Conservation (phyloP, 2,113 vertebrate species). For the Hydrolagus affinis region DNA sequence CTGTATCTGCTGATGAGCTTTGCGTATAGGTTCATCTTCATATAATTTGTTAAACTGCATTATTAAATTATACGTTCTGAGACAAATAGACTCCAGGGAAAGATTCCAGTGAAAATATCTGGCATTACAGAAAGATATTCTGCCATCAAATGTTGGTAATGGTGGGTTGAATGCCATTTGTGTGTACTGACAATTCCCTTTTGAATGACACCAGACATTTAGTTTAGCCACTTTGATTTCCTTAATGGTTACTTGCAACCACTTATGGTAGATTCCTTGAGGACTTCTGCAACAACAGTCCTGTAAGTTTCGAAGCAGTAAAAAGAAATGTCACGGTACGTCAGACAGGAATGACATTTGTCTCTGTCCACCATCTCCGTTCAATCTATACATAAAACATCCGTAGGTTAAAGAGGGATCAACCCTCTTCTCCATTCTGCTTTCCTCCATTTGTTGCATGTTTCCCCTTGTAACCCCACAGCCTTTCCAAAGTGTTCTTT, state of each 20-base stretch:
- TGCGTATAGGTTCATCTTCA: background rate
- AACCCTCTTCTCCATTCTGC: background rate
- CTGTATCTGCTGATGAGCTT: background rate
- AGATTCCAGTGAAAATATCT: constrained; percentile 17
- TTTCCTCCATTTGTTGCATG: background rate
- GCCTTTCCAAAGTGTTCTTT: no score
- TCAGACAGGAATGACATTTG: background rate
- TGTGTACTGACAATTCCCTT: background rate
- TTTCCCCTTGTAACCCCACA: no score
- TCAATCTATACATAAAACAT: background rate
- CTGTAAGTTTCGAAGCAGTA: background rate
- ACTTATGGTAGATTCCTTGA: background rate
- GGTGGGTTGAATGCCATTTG: background rate
- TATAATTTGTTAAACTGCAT: constrained; percentile 9
- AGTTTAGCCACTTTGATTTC: background rate
- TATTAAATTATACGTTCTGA: background rate
- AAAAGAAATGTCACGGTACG: constrained; percentile 7
- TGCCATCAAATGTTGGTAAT: background rate
- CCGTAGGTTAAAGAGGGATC: no score
- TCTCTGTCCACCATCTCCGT: no score
- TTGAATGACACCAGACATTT: constrained; percentile 4
- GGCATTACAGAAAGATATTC: background rate
- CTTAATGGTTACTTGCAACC: background rate
- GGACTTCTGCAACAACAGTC: background rate
- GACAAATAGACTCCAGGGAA: background rate